A percentile compares a stretch with the other conserved stretches of the same genome.
These are phyloP conservation scores for Pterocles burchelli DNA, from an alignment of 2,113 vertebrate genomes.

Conservation along the genomic window DNA sequence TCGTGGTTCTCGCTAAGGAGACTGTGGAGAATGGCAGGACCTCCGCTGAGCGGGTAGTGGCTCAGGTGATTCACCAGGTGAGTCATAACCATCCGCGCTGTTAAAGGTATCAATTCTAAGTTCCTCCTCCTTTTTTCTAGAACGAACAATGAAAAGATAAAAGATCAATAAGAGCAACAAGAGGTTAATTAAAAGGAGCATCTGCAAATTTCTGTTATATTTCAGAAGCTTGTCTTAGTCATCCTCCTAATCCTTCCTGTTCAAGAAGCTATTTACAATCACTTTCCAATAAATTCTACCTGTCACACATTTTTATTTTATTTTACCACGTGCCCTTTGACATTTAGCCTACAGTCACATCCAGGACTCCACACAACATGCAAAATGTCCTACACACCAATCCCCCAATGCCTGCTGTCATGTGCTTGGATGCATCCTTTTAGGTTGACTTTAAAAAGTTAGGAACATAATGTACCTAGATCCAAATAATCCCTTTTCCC, in stretches of 20 bases:
- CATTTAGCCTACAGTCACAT: background rate
- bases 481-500: background rate
- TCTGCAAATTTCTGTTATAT: background rate
- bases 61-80: slow-evolving; percentile 97
- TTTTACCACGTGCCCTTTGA: background rate
- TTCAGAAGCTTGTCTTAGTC: background rate
- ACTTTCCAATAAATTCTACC: background rate
- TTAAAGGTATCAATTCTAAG: slow-evolving; percentile 93
- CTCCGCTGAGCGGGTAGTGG: slow-evolving; percentile 90
- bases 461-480: background rate
- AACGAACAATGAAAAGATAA: background rate
- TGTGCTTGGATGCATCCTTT: background rate
- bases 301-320: background rate
- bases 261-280: background rate
- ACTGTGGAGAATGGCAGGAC: slow-evolving; percentile 93
- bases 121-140: slow-evolving; percentile 89
- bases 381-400: background rate
- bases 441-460: background rate
- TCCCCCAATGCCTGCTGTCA: background rate
- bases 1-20: slow-evolving; percentile 94
- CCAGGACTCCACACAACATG: background rate
- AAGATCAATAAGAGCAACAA: background rate
- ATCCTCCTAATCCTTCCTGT: background rate
- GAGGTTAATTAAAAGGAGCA: background rate
- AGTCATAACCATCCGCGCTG: slow-evolving; percentile 93